phyloP scores from a whole-genome alignment of 2,888 invertebrate genomes.

The Ischnura elegans region DNA sequence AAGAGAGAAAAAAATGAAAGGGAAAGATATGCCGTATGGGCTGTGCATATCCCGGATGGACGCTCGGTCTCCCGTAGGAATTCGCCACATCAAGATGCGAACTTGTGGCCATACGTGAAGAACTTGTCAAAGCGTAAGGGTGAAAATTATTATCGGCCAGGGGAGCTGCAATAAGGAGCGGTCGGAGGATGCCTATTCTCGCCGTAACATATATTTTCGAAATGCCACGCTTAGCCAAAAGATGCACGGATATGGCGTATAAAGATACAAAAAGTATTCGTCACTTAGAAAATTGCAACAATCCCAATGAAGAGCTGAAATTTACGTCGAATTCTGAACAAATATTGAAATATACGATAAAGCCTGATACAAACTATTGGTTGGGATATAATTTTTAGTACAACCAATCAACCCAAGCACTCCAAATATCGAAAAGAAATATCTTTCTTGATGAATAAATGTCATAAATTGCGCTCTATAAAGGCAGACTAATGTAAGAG shows the following conservation, averaged over 20 bases:
- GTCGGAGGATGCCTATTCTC: not conserved
- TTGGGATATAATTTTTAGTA: too few species aligned
- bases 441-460: too few species aligned
- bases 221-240: not conserved
- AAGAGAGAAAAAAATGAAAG: too few species aligned
- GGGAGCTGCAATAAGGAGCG: not conserved
- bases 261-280: not conserved
- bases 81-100: not conserved
- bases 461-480: too few species aligned
- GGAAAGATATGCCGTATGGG: not conserved
- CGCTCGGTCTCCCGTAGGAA: not conserved
- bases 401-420: too few species aligned
- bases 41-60: not conserved
- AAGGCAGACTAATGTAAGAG: too few species aligned
- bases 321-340: too few species aligned
- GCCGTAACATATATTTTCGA: not conserved
- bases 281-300: not conserved
- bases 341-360: too few species aligned
- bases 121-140: not conserved
- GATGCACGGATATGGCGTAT: not conserved
- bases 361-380: too few species aligned
- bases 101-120: not conserved
- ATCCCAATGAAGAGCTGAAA: too few species aligned
- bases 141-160: conserved; percentile 40
- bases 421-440: too few species aligned